These are phyloP conservation scores for Ips typographus DNA, from an alignment of 1,140 invertebrate species.

Conservation along the genomic window DNA sequence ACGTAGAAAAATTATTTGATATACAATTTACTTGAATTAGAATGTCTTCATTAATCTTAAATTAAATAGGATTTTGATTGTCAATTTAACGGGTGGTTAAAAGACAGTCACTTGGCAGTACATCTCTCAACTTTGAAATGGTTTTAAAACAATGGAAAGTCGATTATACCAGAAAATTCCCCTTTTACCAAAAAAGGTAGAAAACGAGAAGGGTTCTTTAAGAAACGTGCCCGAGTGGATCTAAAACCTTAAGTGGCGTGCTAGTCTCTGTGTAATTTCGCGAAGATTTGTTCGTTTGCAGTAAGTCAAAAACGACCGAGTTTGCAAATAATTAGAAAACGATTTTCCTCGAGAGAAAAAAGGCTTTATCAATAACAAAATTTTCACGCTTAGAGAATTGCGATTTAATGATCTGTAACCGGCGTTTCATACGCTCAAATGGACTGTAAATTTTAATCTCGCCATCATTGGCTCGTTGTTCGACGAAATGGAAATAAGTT, in stretches of 20 bases:
- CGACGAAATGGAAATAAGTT: background rate
- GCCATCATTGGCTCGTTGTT: background rate
- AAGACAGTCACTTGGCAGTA: no score
- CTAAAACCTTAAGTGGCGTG: background rate
- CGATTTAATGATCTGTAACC: constrained; percentile 1
- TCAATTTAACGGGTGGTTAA: no score
- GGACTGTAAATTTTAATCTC: constrained; percentile 2
- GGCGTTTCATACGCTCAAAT: background rate
- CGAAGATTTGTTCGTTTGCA: background rate
- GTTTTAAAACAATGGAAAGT: no score
- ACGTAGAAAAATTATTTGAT: no score
- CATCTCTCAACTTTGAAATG: no score
- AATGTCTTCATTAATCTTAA: no score
- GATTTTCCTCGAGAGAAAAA: background rate
- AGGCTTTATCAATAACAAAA: background rate
- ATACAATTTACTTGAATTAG: no score
- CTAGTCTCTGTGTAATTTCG: background rate
- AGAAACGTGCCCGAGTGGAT: background rate
- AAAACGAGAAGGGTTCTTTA: background rate
- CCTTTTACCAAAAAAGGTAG: no score
- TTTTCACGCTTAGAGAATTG: background rate
- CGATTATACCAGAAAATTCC: no score
- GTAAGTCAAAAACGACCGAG: background rate
- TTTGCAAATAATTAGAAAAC: background rate
- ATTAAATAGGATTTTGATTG: no score